Base-by-base conservation (phyloP, 2,797 vertebrate species). In the Typhlichthys subterraneus region DNA sequence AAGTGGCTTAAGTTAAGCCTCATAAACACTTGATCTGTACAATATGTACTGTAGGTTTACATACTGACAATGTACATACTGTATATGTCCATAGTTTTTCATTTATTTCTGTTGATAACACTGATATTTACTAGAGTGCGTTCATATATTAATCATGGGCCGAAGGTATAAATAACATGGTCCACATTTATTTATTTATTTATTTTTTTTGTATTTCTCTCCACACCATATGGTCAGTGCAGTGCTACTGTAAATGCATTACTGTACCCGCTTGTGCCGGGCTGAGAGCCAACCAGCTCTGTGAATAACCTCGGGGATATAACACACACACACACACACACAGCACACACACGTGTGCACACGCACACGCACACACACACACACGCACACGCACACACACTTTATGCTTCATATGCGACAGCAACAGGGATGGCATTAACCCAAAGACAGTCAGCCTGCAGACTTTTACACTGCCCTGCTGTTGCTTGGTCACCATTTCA, bases 391-490 rank as follows among this genome's bases (percentile, higher is more conserved):
- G 19, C 72, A 67, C 64, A 61, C 53, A 65, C 72, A 62, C 52
- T 62, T 73, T 58, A 69, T 71, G 68, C 56, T 72, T 60, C 4
- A 6, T 72, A 63, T 77, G 61, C n/a, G 63, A 70, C 80, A 64
- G 64, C 67, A 69, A 72, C 56, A 53, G 65, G 6, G 53, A 70
- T 76, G 79, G 77, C 80, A 42, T 61, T 0, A 49, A 64, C 66
- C 75, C 79, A 84, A 67, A 69, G 52, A 46, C 74, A 33, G 62
- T 67, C n/a, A 0, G 56, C 76, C 71, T 74, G 66, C 72, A 64
- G 79, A 57, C 63, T 57, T n/a, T 58, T 38, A n/a, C 61, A 17
- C 42, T 1, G 57, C 47, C 73, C 69, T 53, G 45, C 74, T 64
- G 73, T 10, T 59, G 45, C 59, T 59, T 53, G 64, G 53, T 71